phyloP scores from a whole-genome alignment of 2,888 invertebrate species.

The Drosophila diplacantha region DNA sequence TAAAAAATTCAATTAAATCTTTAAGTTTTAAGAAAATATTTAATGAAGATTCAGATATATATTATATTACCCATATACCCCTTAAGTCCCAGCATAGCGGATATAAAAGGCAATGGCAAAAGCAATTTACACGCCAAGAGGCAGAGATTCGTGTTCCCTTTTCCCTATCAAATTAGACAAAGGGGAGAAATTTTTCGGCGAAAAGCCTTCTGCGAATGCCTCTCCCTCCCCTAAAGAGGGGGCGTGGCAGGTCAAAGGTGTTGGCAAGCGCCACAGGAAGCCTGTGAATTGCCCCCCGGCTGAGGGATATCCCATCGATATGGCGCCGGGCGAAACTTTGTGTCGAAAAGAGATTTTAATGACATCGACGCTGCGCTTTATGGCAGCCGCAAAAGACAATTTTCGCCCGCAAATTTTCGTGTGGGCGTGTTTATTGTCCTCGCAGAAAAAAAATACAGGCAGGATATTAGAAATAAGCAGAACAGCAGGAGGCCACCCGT shows the following conservation, averaged over 20 bases:
- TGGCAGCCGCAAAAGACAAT: conserved; percentile 51
- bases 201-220: conserved; percentile 36
- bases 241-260: conserved; percentile 59
- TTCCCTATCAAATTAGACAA: conserved; percentile 68
- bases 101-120: conserved; percentile 25
- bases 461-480: conserved; percentile 70
- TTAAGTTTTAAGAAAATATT: too few species aligned
- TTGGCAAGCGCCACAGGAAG: conserved; percentile 50
- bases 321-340: conserved; percentile 43
- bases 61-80: neutral
- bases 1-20: neutral
- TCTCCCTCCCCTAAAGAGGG: neutral
- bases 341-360: conserved; percentile 70
- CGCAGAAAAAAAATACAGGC: conserved; percentile 27
- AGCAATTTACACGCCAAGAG: conserved; percentile 57
- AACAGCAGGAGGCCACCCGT: conserved; percentile 51
- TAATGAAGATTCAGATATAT: neutral
- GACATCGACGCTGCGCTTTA: conserved; percentile 67
- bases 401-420: conserved; percentile 46
- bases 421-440: conserved; percentile 68
- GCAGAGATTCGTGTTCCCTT: conserved; percentile 28
- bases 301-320: conserved; percentile 51
- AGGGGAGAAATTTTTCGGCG: conserved; percentile 49
- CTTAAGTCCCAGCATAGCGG: too few species aligned
- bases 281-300: conserved; percentile 52